A percentile compares a stretch with the other conserved stretches of the same genome.
These are phyloP conservation scores for Actinernus sp. DNA, from an alignment of 92 coral and sea anemone species.

Conservation along the genomic window DNA sequence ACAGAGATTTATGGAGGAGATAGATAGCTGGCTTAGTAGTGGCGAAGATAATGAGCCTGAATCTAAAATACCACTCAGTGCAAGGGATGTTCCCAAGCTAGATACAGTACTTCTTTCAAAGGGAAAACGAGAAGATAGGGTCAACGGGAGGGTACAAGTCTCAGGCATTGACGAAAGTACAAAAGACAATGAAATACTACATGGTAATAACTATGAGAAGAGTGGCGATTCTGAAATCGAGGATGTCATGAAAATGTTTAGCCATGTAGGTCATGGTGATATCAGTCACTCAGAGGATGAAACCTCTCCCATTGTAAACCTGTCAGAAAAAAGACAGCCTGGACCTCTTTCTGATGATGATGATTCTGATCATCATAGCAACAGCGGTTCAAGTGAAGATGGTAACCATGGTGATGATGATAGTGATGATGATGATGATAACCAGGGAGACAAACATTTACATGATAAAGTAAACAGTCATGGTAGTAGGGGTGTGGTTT, in stretches of 20 bases:
- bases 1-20: constrained; percentile 46
- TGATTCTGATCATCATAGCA: not conserved
- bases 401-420: not conserved
- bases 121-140: not conserved
- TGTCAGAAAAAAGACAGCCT: not conserved
- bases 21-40: constrained; percentile 88
- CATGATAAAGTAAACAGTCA: constrained; percentile 11
- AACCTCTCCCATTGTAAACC: not conserved
- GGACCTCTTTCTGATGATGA: not conserved
- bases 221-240: not conserved
- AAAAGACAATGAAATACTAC: not conserved
- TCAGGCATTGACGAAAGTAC: not conserved
- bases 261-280: not conserved
- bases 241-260: not conserved
- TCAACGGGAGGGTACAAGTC: no score
- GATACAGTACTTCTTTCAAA: not conserved
- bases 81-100: not conserved
- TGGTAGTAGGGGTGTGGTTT: not conserved
- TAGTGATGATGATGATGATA: constrained; percentile 4
- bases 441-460: not conserved
- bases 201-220: not conserved
- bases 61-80: constrained; percentile 7
- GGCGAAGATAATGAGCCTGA: constrained; percentile 60
- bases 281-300: not conserved
- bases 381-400: not conserved